Evolutionary conservation across 1,140 invertebrate genomes (phyloP).

Genomic region (Lepidurus couesii): DNA sequence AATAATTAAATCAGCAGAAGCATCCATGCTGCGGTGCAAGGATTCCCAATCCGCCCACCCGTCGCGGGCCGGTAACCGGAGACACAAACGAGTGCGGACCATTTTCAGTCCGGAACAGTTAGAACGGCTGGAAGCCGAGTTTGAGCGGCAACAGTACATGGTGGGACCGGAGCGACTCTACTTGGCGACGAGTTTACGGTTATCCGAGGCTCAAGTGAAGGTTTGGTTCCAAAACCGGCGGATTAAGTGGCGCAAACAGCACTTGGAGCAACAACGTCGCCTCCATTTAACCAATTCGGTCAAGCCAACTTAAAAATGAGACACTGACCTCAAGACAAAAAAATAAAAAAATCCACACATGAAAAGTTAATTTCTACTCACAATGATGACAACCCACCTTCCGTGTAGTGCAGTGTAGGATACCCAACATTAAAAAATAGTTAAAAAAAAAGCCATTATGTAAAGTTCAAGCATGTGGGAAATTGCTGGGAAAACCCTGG

Average conservation of each 20-base stretch:
- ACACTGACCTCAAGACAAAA: neutral
- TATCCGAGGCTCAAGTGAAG: slow-evolving; percentile 91
- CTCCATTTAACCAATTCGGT: neutral
- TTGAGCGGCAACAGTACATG: slow-evolving; percentile 91
- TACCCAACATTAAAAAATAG: no score
- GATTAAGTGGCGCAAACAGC: slow-evolving; percentile 93
- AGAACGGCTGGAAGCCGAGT: slow-evolving; percentile 82
- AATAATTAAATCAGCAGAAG: slow-evolving; percentile 2
- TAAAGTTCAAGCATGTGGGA: no score
- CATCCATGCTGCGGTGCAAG: neutral
- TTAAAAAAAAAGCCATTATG: no score
- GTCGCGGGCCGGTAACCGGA: slow-evolving; percentile 27
- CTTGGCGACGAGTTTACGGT: slow-evolving; percentile 74
- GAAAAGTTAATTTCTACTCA: no score
- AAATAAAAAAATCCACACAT: neutral
- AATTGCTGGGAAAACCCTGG: no score
- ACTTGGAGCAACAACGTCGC: slow-evolving; percentile 71
- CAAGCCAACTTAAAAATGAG: neutral
- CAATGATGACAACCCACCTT: no score
- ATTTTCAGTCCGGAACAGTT: slow-evolving; percentile 93
- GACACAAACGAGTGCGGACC: slow-evolving; percentile 76
- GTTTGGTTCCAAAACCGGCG: slow-evolving; percentile 96
- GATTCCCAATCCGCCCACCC: slow-evolving; percentile 24
- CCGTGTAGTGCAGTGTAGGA: no score
- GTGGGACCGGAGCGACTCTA: slow-evolving; percentile 86